These are phyloP conservation scores for Hoplias malabaricus DNA, from an alignment of 2,113 vertebrate genomes.

Conservation along the genomic window DNA sequence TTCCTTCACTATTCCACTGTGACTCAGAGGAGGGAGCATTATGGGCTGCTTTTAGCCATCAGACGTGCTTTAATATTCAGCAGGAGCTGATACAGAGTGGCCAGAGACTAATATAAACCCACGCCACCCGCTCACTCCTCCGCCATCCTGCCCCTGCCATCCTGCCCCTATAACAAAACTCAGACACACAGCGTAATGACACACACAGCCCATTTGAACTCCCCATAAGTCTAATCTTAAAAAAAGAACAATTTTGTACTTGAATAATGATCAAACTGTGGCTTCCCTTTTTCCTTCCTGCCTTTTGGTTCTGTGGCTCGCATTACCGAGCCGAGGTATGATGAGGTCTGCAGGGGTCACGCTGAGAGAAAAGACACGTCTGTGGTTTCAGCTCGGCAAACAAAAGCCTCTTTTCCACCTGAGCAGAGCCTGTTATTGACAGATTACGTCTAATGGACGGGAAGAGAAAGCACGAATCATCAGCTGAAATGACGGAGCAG, in stretches of 20 bases:
- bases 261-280: neutral
- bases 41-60: neutral
- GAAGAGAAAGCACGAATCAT: neutral
- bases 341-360: neutral
- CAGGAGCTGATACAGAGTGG: neutral
- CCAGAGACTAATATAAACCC: neutral
- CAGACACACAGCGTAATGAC: neutral
- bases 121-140: neutral
- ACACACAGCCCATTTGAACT: neutral
- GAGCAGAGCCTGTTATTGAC: neutral
- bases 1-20: slow-evolving; percentile 6
- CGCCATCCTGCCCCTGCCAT: neutral
- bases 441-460: slow-evolving; percentile 15
- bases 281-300: neutral
- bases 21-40: slow-evolving; percentile 9
- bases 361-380: neutral
- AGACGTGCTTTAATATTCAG: slow-evolving; percentile 23
- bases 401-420: slow-evolving; percentile 23
- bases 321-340: neutral
- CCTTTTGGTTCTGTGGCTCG: neutral
- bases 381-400: neutral
- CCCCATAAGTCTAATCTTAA: no score
- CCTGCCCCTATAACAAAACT: neutral
- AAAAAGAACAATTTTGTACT: no score
- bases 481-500: neutral